phyloP scores from a whole-genome alignment of 2,113 vertebrate species.

The Prochilodus magdalenae region DNA sequence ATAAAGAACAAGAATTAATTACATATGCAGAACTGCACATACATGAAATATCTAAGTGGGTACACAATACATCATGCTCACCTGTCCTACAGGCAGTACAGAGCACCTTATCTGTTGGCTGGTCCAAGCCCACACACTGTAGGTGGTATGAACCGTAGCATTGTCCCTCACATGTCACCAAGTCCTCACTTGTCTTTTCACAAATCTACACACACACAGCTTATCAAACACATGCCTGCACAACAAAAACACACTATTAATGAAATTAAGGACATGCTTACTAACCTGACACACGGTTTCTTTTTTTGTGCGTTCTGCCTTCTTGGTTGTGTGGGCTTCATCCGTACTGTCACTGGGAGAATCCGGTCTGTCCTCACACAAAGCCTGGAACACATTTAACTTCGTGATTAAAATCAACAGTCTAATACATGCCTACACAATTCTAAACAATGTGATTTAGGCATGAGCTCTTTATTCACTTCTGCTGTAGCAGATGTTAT shows the following conservation, averaged over 20 bases:
- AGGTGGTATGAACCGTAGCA: constrained; percentile 92
- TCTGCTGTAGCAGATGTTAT: background rate
- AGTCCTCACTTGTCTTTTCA: constrained; percentile 86
- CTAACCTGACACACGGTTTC: constrained; percentile 93
- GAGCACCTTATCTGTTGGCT: constrained; percentile 84
- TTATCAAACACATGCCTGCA: background rate
- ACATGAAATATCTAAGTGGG: background rate
- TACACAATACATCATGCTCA: constrained; percentile 63
- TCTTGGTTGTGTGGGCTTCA: constrained; percentile 84
- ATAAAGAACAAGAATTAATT: background rate
- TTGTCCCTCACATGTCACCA: constrained; percentile 90
- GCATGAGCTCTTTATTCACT: background rate
- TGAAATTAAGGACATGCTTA: background rate
- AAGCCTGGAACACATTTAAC: constrained; percentile 74
- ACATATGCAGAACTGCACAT: too few species aligned
- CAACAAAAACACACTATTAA: background rate
- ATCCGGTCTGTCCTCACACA: constrained; percentile 86
- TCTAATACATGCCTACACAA: background rate
- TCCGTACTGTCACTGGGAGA: constrained; percentile 92
- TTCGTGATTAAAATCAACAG: background rate
- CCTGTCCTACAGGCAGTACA: constrained; percentile 90
- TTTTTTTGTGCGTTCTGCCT: constrained; percentile 88
- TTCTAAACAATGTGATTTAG: too few species aligned
- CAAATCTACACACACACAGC: constrained; percentile 79
- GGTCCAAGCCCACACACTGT: constrained; percentile 83